A percentile compares a stretch with the other conserved stretches of the same genome.
Conservation (phyloP, 2,797 vertebrate species). For the Florisuga fusca region DNA sequence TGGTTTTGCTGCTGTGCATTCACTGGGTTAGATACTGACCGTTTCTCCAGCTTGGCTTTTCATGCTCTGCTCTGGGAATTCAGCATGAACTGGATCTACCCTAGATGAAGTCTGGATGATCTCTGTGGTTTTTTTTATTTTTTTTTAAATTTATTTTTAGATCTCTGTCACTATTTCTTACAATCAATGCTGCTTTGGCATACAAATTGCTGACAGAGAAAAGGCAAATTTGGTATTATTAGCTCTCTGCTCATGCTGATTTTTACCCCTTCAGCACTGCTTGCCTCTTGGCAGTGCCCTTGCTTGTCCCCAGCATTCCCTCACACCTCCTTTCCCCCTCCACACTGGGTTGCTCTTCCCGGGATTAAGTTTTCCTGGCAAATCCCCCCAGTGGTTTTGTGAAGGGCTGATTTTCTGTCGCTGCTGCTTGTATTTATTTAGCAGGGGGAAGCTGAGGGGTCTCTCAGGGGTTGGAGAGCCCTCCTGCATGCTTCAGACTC, state of each 20-base stretch:
- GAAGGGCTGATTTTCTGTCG: constrained; percentile 13
- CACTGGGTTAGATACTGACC: background rate
- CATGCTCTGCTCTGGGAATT: background rate
- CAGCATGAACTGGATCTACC: background rate
- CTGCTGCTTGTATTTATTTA: constrained; percentile 42
- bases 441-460: constrained; percentile 31
- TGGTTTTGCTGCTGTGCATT: background rate
- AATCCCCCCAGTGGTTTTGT: background rate
- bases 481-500: constrained; percentile 45
- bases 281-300: background rate
- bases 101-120: background rate
- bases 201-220: background rate
- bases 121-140: background rate
- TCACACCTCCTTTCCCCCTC: background rate
- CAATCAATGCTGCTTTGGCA: background rate
- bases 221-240: background rate
- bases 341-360: background rate
- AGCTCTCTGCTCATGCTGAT: background rate
- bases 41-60: background rate
- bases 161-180: background rate
- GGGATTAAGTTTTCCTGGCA: constrained; percentile 6
- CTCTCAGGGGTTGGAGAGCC: constrained; percentile 32
- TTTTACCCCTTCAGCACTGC: background rate
- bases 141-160: background rate
- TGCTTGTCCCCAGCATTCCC: background rate